Percentiles rank a stretch among this genome's conserved stretches.
These are phyloP conservation scores for Lepilemur ruficaudatus DNA, from an alignment of 2,797 vertebrate species.

Conservation along the genomic window DNA sequence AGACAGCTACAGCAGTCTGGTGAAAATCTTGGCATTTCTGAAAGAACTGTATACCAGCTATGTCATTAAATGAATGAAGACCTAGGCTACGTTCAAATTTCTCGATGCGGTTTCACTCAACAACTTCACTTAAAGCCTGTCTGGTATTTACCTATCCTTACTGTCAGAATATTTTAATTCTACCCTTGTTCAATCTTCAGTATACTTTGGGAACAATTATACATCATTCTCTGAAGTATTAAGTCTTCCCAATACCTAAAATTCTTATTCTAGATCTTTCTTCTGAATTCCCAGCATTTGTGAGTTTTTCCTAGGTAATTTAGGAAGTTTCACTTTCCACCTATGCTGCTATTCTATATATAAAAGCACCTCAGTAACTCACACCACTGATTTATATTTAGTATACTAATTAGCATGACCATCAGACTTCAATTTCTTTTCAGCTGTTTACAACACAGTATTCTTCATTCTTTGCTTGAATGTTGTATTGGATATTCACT, in stretches of 20 bases:
- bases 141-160: not conserved
- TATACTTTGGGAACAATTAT: not conserved
- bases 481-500: not conserved
- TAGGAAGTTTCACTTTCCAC: not conserved
- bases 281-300: not conserved
- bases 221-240: not conserved
- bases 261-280: not conserved
- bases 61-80: not conserved
- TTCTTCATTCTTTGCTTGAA: slow-evolving; percentile 39
- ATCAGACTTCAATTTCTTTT: slow-evolving; percentile 19
- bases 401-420: slow-evolving; percentile 10
- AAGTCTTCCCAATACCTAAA: not conserved
- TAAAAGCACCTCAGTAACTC: slow-evolving; percentile 15
- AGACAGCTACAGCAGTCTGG: not conserved
- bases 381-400: slow-evolving; percentile 23
- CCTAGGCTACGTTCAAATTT: not conserved
- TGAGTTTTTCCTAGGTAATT: not conserved
- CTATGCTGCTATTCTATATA: not conserved
- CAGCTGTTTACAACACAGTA: not conserved
- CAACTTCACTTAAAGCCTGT: not conserved
- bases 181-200: not conserved
- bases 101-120: not conserved
- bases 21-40: not conserved
- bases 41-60: not conserved
- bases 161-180: not conserved